Conservation (phyloP, 2,113 vertebrate species). For the Tychaedon coryphoeus region DNA sequence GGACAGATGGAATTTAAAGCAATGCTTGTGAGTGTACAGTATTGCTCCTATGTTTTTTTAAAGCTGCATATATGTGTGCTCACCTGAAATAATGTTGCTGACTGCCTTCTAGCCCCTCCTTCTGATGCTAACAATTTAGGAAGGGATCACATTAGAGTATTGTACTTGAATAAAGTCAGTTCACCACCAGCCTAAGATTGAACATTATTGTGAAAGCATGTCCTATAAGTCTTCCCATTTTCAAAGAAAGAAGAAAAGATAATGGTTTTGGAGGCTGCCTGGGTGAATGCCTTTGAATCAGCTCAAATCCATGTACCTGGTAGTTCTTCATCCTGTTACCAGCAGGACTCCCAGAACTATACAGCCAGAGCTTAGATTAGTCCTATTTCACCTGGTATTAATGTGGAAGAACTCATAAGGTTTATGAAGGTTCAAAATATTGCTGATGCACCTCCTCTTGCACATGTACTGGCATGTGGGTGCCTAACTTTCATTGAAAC, state of each 20-base stretch:
- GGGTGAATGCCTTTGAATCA: background rate
- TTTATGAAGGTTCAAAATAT: background rate
- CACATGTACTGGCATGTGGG: background rate
- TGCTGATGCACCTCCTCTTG: background rate
- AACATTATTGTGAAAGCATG: background rate
- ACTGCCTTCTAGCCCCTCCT: background rate
- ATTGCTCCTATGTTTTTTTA: background rate
- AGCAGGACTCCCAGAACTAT: background rate
- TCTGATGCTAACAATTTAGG: background rate
- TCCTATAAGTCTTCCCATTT: background rate
- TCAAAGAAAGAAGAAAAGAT: background rate
- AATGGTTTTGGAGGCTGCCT: background rate
- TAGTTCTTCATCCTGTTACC: background rate
- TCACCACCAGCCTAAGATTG: background rate
- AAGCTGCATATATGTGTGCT: background rate
- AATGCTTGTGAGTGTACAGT: background rate
- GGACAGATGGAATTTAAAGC: background rate
- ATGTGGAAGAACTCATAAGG: background rate
- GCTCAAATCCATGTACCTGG: background rate
- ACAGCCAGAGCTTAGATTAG: background rate
- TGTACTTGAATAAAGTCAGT: background rate
- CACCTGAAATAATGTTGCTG: background rate
- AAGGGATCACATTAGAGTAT: background rate
- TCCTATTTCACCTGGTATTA: background rate
- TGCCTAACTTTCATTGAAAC: background rate